Evolutionary conservation across 2,797 vertebrate species (phyloP).

Genomic region (Enteromius trimaculatus): DNA sequence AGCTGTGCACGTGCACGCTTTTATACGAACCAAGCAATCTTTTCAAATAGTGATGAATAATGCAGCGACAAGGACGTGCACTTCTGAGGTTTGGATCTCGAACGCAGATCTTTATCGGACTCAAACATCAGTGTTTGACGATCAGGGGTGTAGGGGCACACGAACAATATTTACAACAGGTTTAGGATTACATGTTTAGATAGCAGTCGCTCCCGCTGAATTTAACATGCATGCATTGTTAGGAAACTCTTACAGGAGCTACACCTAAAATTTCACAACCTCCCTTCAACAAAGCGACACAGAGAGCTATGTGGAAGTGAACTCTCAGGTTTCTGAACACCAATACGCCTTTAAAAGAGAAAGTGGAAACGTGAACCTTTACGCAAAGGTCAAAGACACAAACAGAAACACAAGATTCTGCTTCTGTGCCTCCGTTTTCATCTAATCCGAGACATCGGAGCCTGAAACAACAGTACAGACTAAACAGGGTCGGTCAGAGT

Average conservation of each 20-base stretch:
- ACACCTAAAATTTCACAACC: neutral
- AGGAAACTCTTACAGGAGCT: neutral
- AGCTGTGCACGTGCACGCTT: slow-evolving; percentile 25
- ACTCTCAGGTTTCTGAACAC: slow-evolving; percentile 2
- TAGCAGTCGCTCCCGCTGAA: neutral
- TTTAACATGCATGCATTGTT: neutral
- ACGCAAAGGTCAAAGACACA: slow-evolving; percentile 32
- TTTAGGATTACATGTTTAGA: neutral
- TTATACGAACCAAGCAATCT: slow-evolving; percentile 21
- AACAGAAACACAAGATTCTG: neutral
- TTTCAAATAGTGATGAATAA: neutral
- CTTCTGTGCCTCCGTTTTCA: neutral
- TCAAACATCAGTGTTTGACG: neutral
- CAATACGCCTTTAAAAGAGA: neutral
- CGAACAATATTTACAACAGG: neutral
- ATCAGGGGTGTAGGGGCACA: neutral
- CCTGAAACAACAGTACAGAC: neutral
- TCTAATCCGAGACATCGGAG: neutral
- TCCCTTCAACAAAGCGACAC: neutral
- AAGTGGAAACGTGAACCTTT: slow-evolving; percentile 32
- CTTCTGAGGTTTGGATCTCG: neutral
- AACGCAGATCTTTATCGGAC: neutral
- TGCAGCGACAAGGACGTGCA: neutral
- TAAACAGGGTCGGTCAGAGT: neutral
- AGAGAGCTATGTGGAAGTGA: slow-evolving; percentile 19